These are phyloP conservation scores for Sebastolobus altivelis DNA, from an alignment of 2,797 vertebrate genomes.

Conservation along the genomic window DNA sequence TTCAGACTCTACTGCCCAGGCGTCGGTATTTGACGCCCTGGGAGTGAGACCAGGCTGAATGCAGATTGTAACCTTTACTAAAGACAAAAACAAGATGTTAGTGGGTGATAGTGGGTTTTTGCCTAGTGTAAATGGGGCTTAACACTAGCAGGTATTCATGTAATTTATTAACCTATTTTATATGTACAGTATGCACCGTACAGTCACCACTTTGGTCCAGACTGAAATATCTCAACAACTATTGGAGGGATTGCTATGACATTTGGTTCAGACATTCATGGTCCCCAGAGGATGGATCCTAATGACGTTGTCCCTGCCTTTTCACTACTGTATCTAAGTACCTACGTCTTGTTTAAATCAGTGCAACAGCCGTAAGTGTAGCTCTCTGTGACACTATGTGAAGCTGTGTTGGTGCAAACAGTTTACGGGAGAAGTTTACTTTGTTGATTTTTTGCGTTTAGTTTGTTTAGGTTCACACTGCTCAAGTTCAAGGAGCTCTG, in stretches of 20 bases:
- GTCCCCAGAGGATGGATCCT: background rate
- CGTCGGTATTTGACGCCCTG: too few species aligned
- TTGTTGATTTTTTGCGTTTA: conserved; percentile 8
- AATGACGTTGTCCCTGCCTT: background rate
- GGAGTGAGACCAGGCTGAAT: too few species aligned
- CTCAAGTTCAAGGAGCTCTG: conserved; percentile 8
- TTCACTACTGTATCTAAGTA: too few species aligned
- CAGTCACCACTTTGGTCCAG: background rate
- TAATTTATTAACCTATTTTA: background rate
- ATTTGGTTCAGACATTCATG: background rate
- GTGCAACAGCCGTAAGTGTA: background rate
- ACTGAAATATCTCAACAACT: background rate
- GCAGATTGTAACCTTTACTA: too few species aligned
- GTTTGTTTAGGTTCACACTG: conserved; percentile 49
- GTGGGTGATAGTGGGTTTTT: too few species aligned
- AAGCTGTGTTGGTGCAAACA: background rate
- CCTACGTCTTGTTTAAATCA: background rate
- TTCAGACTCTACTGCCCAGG: too few species aligned
- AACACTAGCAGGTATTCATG: background rate
- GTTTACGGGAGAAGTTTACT: conserved; percentile 22
- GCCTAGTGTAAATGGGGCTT: too few species aligned
- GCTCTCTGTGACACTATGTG: background rate
- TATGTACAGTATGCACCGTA: background rate
- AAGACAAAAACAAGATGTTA: too few species aligned
- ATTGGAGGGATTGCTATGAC: background rate